Evolutionary conservation across 1,140 invertebrate genomes (phyloP).

Genomic region (Zaprionus davidi): DNA sequence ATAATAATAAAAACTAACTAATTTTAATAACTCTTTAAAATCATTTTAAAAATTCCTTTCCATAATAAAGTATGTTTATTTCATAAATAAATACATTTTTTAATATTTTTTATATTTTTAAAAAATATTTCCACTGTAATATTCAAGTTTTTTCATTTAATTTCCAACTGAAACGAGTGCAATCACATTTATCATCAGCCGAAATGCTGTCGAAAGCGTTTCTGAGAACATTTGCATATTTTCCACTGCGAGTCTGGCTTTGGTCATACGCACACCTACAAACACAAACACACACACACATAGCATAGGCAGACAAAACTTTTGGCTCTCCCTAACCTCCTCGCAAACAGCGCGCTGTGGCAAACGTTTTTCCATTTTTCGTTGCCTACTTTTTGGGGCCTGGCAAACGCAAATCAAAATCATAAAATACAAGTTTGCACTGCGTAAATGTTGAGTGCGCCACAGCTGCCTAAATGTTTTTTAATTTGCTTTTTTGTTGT

Average conservation of each 20-base stretch:
- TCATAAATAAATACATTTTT: neutral
- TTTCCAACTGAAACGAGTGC: too few species aligned
- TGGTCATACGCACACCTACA: neutral
- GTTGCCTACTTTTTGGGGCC: conserved; percentile 66
- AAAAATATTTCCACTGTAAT: too few species aligned
- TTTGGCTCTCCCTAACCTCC: neutral
- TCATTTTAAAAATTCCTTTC: neutral
- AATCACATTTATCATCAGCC: neutral
- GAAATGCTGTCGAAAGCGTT: neutral
- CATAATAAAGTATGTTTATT: too few species aligned
- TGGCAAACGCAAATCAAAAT: conserved; percentile 65
- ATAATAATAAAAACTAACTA: too few species aligned
- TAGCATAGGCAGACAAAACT: conserved; percentile 15
- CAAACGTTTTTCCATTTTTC: conserved; percentile 31
- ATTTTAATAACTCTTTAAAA: neutral
- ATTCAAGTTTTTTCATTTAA: too few species aligned
- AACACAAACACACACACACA: conserved; percentile 5
- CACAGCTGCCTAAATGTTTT: conserved; percentile 81
- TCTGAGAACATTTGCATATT: neutral
- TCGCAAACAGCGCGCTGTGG: neutral
- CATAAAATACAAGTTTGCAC: conserved; percentile 82
- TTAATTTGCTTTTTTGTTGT: conserved; percentile 70
- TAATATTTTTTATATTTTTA: neutral
- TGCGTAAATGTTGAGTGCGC: conserved; percentile 70
- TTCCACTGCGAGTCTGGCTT: neutral